Evolutionary conservation across 2,113 vertebrate genomes (phyloP).

Genomic region (Phalacrocorax brasilianus): DNA sequence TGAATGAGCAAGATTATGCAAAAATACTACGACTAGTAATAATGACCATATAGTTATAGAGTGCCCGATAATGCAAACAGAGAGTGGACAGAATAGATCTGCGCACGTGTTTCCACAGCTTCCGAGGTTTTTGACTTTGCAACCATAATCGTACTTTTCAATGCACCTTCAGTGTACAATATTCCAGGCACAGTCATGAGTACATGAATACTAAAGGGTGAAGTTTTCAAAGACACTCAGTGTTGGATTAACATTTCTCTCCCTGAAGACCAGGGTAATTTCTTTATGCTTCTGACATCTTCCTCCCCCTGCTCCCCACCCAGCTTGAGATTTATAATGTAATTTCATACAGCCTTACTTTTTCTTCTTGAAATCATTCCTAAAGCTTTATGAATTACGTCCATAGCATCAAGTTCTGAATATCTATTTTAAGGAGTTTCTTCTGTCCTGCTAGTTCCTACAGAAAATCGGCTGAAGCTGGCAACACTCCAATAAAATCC

Average conservation of each 20-base stretch:
- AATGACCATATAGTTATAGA: background rate
- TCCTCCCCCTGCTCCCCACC: background rate
- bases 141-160: background rate
- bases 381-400: slow-evolving; percentile 15
- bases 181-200: background rate
- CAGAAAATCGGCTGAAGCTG: background rate
- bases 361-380: slow-evolving; percentile 35
- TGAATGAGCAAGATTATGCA: background rate
- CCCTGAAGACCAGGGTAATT: slow-evolving; percentile 35
- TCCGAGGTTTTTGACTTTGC: background rate
- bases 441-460: slow-evolving; percentile 1
- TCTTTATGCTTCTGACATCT: slow-evolving; percentile 46
- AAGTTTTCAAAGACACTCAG: slow-evolving; percentile 49
- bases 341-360: slow-evolving; percentile 46
- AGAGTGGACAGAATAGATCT: background rate
- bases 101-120: background rate
- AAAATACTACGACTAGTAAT: background rate
- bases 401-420: slow-evolving; percentile 4
- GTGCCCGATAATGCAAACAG: background rate
- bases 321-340: slow-evolving; percentile 33
- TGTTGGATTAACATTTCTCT: slow-evolving; percentile 50
- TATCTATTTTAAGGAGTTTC: slow-evolving; percentile 44
- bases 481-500: slow-evolving; percentile 15
- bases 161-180: background rate
- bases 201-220: background rate